A percentile compares a stretch with the other conserved stretches of the same genome.
These are phyloP conservation scores for Sciurus carolinensis DNA, from an alignment of 2,797 vertebrate genomes.

Conservation along the genomic window DNA sequence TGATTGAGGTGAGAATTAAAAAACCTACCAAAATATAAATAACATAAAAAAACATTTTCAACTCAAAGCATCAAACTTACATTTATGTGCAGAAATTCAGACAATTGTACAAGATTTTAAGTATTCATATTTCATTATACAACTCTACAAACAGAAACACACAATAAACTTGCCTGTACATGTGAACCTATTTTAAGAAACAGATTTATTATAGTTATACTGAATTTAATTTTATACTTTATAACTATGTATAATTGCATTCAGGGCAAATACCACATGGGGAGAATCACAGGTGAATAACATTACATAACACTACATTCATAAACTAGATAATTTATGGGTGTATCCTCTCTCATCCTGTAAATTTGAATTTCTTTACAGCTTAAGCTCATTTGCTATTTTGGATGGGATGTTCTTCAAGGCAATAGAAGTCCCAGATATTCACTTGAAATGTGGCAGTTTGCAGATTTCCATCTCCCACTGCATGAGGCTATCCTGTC, in stretches of 20 bases:
- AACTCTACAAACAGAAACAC: conserved; percentile 96
- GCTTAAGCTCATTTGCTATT: conserved; percentile 98
- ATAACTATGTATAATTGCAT: conserved; percentile 95
- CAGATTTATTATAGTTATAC: conserved; percentile 91
- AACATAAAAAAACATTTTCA: conserved; percentile 92
- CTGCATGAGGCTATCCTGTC: conserved; percentile 97
- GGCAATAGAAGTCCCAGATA: conserved; percentile 98
- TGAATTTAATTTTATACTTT: conserved; percentile 92
- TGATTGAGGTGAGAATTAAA: conserved; percentile 89
- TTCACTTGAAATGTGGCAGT: conserved; percentile 98
- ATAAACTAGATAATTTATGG: conserved; percentile 85
- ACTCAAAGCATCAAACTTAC: conserved; percentile 90
- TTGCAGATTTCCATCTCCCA: conserved; percentile 99
- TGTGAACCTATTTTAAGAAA: conserved; percentile 93
- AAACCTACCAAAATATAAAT: conserved; percentile 89
- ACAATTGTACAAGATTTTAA: conserved; percentile 59
- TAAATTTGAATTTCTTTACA: conserved; percentile 90
- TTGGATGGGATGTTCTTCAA: conserved; percentile 99
- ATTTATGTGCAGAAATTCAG: too few species aligned
- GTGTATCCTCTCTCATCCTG: conserved; percentile 89
- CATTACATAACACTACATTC: conserved; percentile 91
- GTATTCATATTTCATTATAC: conserved; percentile 95
- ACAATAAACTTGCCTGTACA: conserved; percentile 96
- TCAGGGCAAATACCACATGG: conserved; percentile 92
- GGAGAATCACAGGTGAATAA: conserved; percentile 91